Conservation (phyloP, 2,888 invertebrate genomes). For the Pandemis heparana region DNA sequence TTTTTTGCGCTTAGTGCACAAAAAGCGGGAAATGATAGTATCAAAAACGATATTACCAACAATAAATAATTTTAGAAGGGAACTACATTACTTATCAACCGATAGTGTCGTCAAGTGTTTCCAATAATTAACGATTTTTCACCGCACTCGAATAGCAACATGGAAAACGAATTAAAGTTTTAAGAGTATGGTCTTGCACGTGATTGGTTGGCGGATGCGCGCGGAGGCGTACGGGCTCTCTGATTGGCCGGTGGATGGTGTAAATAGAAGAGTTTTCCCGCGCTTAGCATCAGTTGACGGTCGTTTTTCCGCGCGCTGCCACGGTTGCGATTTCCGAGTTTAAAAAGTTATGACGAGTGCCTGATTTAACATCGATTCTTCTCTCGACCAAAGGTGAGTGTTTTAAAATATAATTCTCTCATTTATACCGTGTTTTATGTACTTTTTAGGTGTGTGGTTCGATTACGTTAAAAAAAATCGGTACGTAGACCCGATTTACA, state of each 20-base stretch:
- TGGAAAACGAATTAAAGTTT: conserved; percentile 81
- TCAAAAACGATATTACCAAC: background rate
- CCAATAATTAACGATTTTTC: conserved; percentile 39
- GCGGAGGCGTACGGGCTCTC: conserved; percentile 69
- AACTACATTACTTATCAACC: background rate
- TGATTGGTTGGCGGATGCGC: conserved; percentile 63
- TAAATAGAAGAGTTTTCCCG: conserved; percentile 81
- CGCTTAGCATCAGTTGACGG: conserved; percentile 75
- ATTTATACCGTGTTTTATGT: background rate
- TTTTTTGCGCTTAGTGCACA: background rate
- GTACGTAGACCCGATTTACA: too few relatives aligned
- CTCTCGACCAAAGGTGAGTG: conserved; percentile 55
- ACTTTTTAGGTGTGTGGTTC: too few relatives aligned
- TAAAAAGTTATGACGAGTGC: conserved; percentile 67
- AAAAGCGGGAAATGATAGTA: background rate
- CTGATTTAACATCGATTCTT: conserved; percentile 50
- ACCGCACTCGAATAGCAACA: conserved; percentile 60
- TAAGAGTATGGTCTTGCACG: conserved; percentile 71
- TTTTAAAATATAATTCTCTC: background rate
- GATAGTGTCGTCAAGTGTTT: conserved; percentile 33
- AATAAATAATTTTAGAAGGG: conserved; percentile 3
- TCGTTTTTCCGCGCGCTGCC: conserved; percentile 69
- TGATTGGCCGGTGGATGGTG: conserved; percentile 68
- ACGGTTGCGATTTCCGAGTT: conserved; percentile 42
- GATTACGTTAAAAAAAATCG: too few relatives aligned